Base-by-base conservation (phyloP, 2,888 invertebrate genomes). In the Drosophila parthenogenetica region DNA sequence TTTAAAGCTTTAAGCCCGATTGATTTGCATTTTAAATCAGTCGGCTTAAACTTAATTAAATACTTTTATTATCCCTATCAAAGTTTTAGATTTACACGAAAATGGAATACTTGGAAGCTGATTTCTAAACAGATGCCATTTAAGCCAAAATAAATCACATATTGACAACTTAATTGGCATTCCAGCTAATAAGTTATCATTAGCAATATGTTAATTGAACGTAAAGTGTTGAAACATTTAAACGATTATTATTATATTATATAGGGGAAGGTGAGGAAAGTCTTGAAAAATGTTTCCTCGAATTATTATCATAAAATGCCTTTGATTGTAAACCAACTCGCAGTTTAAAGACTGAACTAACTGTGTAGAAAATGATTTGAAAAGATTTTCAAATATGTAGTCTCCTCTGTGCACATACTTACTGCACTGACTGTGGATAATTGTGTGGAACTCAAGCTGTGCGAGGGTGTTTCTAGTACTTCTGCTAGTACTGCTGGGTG, bases 111-210 rank as follows among this genome's bases (percentile, higher is more conserved):
- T n/a, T 3, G 10, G 55, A 73, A 55, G 8, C 0, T 11, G 14
- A 10, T 7, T 48, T 35, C 25, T 39, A 17, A 29, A 48, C 17
- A 13, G 17, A 7, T 54, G 40, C 22, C 22, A 37, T 29, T 48
- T 51, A 65, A 60, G 29, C n/a, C 16, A 25, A 25, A 43, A 51
- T 77, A 65, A 83, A 81, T 83, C 51, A 65, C 19, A 37, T 48
- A 49, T 29, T 32, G 81, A 70, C 78, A 63, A 43, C 25, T 48
- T 69, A 78, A 87, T 83, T 83, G 69, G 29, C 13, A 8, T 16
- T 8, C n/a, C 14, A 29, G 19, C 32, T 54, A 57, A 54, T 69
- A 48, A 17, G 42, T 40, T 40, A 22, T 39, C 54, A 22, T 53
- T 54, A 39, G 11, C 35, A 32, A 35, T 35, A 35, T 51, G 55